phyloP scores from a whole-genome alignment of 2,888 invertebrate species.

The Oscheius sp. region DNA sequence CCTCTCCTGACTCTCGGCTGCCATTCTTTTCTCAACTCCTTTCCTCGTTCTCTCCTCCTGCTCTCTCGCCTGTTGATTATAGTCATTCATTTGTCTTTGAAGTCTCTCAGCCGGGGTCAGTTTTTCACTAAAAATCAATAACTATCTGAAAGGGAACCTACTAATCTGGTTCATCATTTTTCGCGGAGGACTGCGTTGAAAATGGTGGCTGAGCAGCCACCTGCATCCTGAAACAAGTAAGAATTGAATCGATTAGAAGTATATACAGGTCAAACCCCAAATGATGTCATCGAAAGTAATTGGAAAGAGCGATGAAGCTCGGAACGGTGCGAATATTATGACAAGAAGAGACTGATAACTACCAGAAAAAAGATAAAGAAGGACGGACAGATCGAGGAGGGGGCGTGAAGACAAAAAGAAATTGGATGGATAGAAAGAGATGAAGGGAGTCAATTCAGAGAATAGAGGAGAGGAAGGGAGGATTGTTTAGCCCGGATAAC shows the following conservation, averaged over 20 bases:
- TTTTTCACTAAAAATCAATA: background rate
- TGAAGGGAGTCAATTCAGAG: background rate
- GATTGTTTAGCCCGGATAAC: background rate
- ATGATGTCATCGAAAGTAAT: too few relatives aligned
- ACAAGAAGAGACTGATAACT: background rate
- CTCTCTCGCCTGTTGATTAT: background rate
- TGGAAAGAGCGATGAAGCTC: too few relatives aligned
- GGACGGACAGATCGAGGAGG: background rate
- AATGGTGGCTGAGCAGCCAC: slow-evolving; percentile 20
- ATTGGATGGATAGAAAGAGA: background rate
- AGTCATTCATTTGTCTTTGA: background rate
- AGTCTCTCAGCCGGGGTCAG: background rate
- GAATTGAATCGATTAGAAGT: background rate
- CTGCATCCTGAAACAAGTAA: slow-evolving; percentile 17
- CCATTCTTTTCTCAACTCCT: background rate
- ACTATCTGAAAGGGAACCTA: too few relatives aligned
- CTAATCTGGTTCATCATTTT: background rate
- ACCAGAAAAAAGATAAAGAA: background rate
- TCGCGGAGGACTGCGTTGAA: background rate
- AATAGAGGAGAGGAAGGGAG: background rate
- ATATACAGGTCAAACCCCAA: too few relatives aligned
- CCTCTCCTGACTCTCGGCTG: background rate
- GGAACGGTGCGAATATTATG: background rate
- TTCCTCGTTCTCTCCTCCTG: background rate
- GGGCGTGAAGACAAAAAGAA: background rate